phyloP scores from a whole-genome alignment of 2,888 invertebrate genomes.

The Lasioglossum villosulum region DNA sequence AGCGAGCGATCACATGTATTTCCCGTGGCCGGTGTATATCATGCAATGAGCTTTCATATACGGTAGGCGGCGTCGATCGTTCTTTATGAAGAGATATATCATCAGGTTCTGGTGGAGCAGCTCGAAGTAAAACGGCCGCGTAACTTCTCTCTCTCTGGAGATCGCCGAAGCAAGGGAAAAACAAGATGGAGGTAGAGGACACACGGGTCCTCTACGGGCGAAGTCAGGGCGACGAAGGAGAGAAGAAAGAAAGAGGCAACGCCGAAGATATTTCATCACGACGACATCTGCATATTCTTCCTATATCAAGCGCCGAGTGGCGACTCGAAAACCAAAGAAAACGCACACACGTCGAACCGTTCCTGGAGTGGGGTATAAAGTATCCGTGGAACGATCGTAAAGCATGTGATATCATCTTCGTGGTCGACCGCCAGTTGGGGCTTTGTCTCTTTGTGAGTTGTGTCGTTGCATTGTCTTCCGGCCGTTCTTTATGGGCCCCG shows the following conservation, averaged over 20 bases:
- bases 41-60: not conserved
- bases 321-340: constrained; percentile 70
- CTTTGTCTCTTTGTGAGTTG: constrained; percentile 78
- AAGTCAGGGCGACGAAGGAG: constrained; percentile 1
- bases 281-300: constrained; percentile 75
- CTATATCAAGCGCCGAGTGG: constrained; percentile 67
- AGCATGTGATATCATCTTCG: constrained; percentile 81
- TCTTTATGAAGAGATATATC: constrained; percentile 54
- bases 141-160: constrained; percentile 27
- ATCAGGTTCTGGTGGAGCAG: constrained; percentile 18
- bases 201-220: not conserved
- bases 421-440: constrained; percentile 72
- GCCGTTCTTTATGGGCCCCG: constrained; percentile 73
- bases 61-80: not conserved
- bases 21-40: not conserved
- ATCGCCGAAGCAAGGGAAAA: constrained; percentile 34
- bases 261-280: constrained; percentile 75
- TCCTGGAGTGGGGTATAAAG: constrained; percentile 75
- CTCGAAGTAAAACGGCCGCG: constrained; percentile 17
- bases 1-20: not conserved
- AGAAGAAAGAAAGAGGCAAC: not conserved
- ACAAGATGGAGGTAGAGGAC: constrained; percentile 25
- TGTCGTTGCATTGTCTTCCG: constrained; percentile 78
- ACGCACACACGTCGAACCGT: constrained; percentile 65
- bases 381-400: constrained; percentile 79